These are phyloP conservation scores for Jordanella pulchra DNA, from an alignment of 2,797 vertebrate species.

Conservation along the genomic window DNA sequence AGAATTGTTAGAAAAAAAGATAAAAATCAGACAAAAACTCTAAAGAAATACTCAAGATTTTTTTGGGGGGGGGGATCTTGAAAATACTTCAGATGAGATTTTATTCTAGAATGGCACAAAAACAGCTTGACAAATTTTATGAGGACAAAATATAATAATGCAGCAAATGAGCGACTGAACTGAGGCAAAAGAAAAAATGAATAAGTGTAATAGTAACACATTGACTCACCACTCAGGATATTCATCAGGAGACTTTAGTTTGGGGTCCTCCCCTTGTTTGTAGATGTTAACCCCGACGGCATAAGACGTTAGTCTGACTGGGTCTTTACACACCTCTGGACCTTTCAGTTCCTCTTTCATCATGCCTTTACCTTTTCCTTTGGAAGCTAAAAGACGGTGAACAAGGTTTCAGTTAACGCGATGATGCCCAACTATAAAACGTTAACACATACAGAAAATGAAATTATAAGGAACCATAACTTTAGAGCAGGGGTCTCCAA, in stretches of 20 bases:
- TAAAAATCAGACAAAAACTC: not conserved
- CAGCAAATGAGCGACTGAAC: not conserved
- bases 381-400: slow-evolving; percentile 66
- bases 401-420: not conserved
- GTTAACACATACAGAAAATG: not conserved
- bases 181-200: not conserved
- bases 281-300: slow-evolving; percentile 90
- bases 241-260: slow-evolving; percentile 79
- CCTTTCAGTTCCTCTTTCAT: slow-evolving; percentile 78
- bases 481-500: not conserved
- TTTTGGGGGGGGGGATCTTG: too few species aligned
- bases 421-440: not conserved
- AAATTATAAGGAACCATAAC: not conserved
- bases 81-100: too few species aligned
- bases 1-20: not conserved
- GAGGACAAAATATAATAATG: not conserved
- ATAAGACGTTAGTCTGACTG: slow-evolving; percentile 78
- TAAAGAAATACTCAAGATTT: not conserved
- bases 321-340: slow-evolving; percentile 91
- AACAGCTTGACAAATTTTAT: not conserved
- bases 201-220: not conserved
- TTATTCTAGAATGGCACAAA: not conserved
- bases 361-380: slow-evolving; percentile 83
- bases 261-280: slow-evolving; percentile 87
- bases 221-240: slow-evolving; percentile 88